These are phyloP conservation scores for Cephalotes varians DNA, from an alignment of 2,888 invertebrate genomes.

Conservation along the genomic window DNA sequence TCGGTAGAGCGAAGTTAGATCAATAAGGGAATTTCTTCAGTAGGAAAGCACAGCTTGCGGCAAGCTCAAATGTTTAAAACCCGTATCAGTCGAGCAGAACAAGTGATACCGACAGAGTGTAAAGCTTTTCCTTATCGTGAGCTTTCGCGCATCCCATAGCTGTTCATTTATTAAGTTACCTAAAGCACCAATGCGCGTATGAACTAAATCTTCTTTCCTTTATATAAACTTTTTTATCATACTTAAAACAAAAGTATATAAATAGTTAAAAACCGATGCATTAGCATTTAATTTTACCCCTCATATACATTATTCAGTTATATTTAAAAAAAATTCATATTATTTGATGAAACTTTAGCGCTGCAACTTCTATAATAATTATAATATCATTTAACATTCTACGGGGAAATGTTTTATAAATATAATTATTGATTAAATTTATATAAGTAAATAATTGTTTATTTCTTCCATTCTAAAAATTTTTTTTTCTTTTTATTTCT, in stretches of 20 bases:
- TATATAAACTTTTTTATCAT: neutral
- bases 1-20: constrained; percentile 48
- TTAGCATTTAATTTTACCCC: neutral
- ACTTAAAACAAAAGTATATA: neutral
- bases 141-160: neutral
- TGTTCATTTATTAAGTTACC: neutral
- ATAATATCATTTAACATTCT: too few species aligned
- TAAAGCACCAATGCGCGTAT: neutral
- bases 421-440: constrained; percentile 14
- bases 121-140: constrained; percentile 35
- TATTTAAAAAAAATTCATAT: neutral
- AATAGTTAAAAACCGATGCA: neutral
- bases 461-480: neutral
- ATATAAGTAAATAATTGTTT: neutral
- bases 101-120: constrained; percentile 59
- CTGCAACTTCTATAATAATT: too few species aligned
- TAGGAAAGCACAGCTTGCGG: constrained; percentile 42
- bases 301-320: neutral
- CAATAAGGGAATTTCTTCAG: constrained; percentile 55
- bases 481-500: neutral
- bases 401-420: constrained; percentile 10
- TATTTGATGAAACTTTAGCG: neutral
- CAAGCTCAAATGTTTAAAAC: constrained; percentile 48
- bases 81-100: constrained; percentile 57
- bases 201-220: neutral